Base-by-base conservation (phyloP, 2,797 vertebrate genomes). In the Alosa sapidissima region DNA sequence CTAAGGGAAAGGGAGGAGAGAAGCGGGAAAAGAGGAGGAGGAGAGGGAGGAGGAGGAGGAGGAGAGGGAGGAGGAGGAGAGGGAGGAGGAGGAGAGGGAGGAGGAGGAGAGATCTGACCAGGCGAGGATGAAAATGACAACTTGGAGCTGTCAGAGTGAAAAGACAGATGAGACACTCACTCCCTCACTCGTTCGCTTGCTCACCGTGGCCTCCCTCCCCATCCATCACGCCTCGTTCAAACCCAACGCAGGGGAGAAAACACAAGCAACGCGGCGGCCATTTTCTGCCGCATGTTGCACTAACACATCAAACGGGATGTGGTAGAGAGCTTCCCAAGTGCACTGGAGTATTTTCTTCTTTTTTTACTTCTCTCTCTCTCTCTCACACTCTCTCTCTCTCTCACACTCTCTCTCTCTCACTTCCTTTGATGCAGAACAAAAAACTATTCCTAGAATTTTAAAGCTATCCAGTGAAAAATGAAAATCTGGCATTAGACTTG, bases 121-220 rank as follows among this genome's bases (percentile, higher is more conserved):
- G 87, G 90, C 49, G 41, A 54, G 89, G 88, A 89, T 85, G 89
- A 88, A 92, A 85, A 91, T 89, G 92, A 92, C 92, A 91, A 88
- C 89, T 91, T 85, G 83, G 62, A 87, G 84, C 86, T 85, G 82
- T 82, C 81, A 85, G 88, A 84, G 86, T 89, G 81, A 65, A 58
- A 89, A 91, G 89, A 91, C 87, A 85, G 91, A 92, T 92, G 89
- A 91, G 91, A 75, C 8, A 45, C 85, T 85, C 86, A 85, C 86
- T 21, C 83, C 10, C 49, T 51, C 10, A 19, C 54, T 55, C 54
- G 81, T 83, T 28, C 54, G 3, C 54, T 85, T 85, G 85, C 87
- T 21, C 84, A 81, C 84, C 24, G 83, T 83, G 89, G 84, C 82
- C 88, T 62, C 87, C 16, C 84, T 88, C 88, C 87, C 84, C 88